Base-by-base conservation (phyloP, 2,113 vertebrate species). In the Myiopsitta monachus region DNA sequence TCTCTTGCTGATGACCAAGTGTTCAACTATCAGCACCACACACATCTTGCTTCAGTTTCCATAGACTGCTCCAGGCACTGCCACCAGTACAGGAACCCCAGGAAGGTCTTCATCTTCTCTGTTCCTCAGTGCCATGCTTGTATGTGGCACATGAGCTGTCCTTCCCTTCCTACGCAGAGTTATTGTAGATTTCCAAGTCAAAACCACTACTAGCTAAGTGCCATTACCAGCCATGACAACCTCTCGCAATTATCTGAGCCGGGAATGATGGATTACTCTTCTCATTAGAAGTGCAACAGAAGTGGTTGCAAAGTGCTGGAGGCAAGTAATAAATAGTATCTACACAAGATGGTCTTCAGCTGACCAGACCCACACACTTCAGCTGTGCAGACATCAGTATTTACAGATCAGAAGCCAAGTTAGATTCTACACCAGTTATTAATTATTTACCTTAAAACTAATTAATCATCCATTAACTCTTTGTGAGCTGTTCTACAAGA, bases 381-480 rank as follows among this genome's bases (percentile, higher is more conserved):
- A 81, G 69, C 69, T 72, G 61, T 9, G 44, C 9, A 6, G 47
- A 93, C 73, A 94, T 19, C 73, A 90, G 62, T 83, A 87, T 79
- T 94, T 95, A 96, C 77, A 87, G 87, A 92, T 33, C 83, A 95
- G 59, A 83, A 88, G 73, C 46, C 88, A 93, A 57, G 59, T 67
- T 81, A 51, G 68, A 84, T 88, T 72, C 89, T 92, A 87, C 27
- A 92, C 30, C 36, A 47, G 46, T 39, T 64, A 91, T 92, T 92
- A 95, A 95, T 92, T 91, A 94, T 89, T 92, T 91, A 97, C 77
- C 83, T 84, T 74, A 87, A 30, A 94, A 62, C 87, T 95, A 90
- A 95, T 95, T 91, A 92, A 95, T 94, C 94, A 95, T 47, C 87
- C 70, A 78, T 84, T 95, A 97, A 95, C 87, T 90, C 94, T 89